Evolutionary conservation across 1,140 invertebrate genomes (phyloP).

Genomic region (Drosophila equinoxialis): DNA sequence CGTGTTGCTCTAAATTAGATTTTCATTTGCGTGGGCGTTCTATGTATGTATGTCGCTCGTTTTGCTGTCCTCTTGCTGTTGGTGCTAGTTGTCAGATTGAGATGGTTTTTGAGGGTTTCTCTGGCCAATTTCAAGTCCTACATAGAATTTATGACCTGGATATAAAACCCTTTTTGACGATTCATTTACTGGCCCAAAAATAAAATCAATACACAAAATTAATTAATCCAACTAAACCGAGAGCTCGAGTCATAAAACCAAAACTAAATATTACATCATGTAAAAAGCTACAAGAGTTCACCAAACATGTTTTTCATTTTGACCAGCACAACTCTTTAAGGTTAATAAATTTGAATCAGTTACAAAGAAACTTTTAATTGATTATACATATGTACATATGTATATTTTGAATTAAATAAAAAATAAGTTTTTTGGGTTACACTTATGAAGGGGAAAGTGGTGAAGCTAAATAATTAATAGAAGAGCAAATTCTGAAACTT

Average conservation of each 20-base stretch:
- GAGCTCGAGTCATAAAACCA: not conserved
- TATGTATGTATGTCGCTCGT: conserved; percentile 23
- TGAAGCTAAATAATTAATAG: too few relatives aligned
- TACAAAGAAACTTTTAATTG: too few relatives aligned
- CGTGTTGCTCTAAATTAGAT: conserved; percentile 75
- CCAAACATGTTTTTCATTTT: not conserved
- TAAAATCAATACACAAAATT: conserved; percentile 20
- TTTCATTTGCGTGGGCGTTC: conserved; percentile 66
- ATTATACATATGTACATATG: too few relatives aligned
- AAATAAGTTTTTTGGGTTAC: too few relatives aligned
- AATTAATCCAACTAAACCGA: not conserved
- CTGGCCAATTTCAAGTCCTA: conserved; percentile 35
- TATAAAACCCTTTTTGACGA: conserved; percentile 59
- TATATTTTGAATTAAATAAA: too few relatives aligned
- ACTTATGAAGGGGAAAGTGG: too few relatives aligned
- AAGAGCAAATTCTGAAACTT: too few relatives aligned
- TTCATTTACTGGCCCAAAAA: conserved; percentile 7
- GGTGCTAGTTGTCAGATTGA: conserved; percentile 35
- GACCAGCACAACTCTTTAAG: not conserved
- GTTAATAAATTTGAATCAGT: too few relatives aligned
- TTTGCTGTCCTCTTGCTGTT: conserved; percentile 1
- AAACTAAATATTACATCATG: not conserved
- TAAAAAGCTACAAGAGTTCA: not conserved
- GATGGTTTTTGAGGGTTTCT: conserved; percentile 9
- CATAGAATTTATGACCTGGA: conserved; percentile 58